Percentiles rank a stretch among this genome's conserved stretches.
These are phyloP conservation scores for Smutsia gigantea DNA, from an alignment of 2,797 vertebrate species.

Conservation along the genomic window DNA sequence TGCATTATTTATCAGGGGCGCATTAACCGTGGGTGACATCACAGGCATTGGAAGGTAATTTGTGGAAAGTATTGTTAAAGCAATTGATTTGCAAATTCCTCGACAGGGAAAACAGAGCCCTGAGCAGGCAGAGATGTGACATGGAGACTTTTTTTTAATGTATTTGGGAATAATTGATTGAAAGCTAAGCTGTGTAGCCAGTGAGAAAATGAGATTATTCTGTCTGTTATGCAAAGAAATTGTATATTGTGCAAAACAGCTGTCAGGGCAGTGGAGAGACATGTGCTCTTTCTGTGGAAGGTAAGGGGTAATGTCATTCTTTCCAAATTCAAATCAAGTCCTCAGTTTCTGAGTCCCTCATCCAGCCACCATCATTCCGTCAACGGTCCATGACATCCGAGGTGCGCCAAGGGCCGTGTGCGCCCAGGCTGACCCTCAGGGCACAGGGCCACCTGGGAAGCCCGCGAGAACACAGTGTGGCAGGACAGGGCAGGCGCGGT, in stretches of 20 bases:
- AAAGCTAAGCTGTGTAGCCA: slow-evolving; percentile 82
- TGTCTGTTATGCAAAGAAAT: slow-evolving; percentile 78
- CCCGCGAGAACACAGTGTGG: neutral
- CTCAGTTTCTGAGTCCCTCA: neutral
- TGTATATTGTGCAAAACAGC: slow-evolving; percentile 71
- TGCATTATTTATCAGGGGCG: slow-evolving; percentile 82
- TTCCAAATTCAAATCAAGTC: neutral
- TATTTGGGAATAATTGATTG: slow-evolving; percentile 79
- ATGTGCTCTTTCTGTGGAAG: neutral
- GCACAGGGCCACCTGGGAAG: too few relatives aligned
- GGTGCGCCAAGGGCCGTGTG: neutral
- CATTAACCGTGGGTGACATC: slow-evolving; percentile 82
- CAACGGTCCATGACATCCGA: neutral
- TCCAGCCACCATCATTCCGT: neutral
- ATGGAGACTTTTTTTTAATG: slow-evolving; percentile 65
- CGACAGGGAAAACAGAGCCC: slow-evolving; percentile 78
- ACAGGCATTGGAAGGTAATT: slow-evolving; percentile 80
- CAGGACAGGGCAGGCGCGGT: neutral
- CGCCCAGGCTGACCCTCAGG: too few relatives aligned
- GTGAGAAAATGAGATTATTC: slow-evolving; percentile 82
- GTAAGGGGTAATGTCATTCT: neutral
- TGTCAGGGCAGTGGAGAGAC: neutral
- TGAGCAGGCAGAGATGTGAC: slow-evolving; percentile 74
- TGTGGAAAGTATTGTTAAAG: slow-evolving; percentile 82
- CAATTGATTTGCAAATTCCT: slow-evolving; percentile 77